A percentile compares a stretch with the other conserved stretches of the same genome.
phyloP scores from a whole-genome alignment of 2,797 vertebrate genomes.

The Leontocebus nigricollis region DNA sequence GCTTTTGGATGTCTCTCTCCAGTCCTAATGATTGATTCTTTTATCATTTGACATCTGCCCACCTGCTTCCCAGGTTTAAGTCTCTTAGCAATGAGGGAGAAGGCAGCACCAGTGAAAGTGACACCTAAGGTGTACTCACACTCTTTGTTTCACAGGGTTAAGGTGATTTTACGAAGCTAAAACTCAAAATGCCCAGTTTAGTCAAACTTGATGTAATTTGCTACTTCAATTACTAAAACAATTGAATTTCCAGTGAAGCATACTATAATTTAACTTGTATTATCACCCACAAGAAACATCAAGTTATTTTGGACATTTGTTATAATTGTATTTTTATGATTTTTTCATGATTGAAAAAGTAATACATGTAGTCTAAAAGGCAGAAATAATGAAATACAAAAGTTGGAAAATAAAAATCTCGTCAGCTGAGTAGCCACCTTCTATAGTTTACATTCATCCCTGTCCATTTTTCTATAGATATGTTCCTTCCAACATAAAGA shows the following conservation, averaged over 20 bases:
- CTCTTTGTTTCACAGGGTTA: neutral
- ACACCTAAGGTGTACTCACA: neutral
- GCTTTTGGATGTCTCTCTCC: neutral
- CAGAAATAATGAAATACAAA: neutral
- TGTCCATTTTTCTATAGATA: neutral
- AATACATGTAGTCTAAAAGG: neutral
- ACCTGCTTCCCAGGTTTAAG: neutral
- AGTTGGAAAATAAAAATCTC: neutral
- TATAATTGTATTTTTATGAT: neutral
- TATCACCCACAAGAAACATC: neutral
- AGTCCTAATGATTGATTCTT: neutral
- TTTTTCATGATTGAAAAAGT: conserved; percentile 1
- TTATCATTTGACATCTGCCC: neutral
- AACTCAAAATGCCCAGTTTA: neutral
- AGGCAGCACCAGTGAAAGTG: neutral
- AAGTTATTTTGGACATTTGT: neutral
- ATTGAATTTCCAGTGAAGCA: neutral
- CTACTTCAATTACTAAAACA: neutral
- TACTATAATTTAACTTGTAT: neutral
- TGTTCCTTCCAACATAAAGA: neutral
- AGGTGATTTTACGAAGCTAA: neutral
- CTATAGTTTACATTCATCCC: neutral
- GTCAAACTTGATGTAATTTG: conserved; percentile 7
- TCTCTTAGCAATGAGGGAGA: neutral
- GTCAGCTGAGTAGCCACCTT: neutral